A percentile compares a stretch with the other conserved stretches of the same genome.
Evolutionary conservation across 1,140 invertebrate species (phyloP).

Genomic region (Sycophaga agraensis): DNA sequence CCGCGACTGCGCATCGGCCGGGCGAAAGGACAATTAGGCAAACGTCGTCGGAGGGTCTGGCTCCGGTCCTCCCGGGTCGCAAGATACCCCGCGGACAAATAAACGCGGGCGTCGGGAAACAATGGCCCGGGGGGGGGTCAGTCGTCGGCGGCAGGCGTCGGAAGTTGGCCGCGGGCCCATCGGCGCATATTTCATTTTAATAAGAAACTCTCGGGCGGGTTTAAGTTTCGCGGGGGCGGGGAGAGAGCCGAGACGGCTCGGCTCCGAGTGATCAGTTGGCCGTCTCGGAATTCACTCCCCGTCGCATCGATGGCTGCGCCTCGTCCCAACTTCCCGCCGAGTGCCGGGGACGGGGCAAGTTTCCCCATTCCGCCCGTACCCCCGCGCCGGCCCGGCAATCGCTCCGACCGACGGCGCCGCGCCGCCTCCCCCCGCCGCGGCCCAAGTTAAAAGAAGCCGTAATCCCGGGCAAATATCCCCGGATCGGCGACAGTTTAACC

Average conservation of each 20-base stretch:
- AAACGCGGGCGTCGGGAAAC: too few relatives aligned
- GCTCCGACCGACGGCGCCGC: neutral
- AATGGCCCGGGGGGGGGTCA: too few relatives aligned
- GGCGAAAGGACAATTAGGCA: too few relatives aligned
- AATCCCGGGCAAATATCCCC: constrained; percentile 12
- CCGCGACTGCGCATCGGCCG: too few relatives aligned
- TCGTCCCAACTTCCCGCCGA: neutral
- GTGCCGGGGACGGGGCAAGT: neutral
- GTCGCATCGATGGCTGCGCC: constrained; percentile 5
- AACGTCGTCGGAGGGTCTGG: too few relatives aligned
- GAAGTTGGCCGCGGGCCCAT: too few relatives aligned
- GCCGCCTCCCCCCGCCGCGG: neutral
- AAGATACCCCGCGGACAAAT: too few relatives aligned
- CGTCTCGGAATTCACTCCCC: constrained; percentile 19
- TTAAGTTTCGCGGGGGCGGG: too few relatives aligned
- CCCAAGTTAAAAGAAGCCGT: constrained; percentile 15
- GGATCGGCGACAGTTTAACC: constrained; percentile 12
- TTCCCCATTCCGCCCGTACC: constrained; percentile 2
- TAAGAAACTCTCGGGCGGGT: constrained; percentile 17
- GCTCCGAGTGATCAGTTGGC: constrained; percentile 20
- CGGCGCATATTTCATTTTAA: constrained; percentile 8
- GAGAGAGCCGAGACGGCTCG: constrained; percentile 3
- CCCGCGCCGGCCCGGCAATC: neutral
- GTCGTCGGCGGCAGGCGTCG: too few relatives aligned
- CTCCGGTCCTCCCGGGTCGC: too few relatives aligned